These are phyloP conservation scores for Sialia sialis DNA, from an alignment of 2,113 vertebrate species.

Conservation along the genomic window DNA sequence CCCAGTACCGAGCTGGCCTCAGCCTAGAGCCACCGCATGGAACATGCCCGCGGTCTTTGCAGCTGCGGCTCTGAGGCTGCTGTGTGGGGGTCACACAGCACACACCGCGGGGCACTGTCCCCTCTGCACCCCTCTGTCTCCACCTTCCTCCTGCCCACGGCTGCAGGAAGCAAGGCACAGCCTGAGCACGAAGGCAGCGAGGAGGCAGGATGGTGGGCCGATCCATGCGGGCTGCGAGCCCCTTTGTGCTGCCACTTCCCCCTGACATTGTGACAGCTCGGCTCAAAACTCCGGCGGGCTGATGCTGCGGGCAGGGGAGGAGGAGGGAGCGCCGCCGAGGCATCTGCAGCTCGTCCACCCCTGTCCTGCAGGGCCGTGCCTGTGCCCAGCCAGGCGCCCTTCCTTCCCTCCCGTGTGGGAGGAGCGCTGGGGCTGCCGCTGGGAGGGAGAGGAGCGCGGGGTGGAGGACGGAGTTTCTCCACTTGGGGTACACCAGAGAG, in stretches of 20 bases:
- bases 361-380: background rate
- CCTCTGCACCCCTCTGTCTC: background rate
- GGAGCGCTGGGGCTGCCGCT: background rate
- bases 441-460: background rate
- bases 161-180: background rate
- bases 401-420: background rate
- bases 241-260: background rate
- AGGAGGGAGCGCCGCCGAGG: background rate
- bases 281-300: background rate
- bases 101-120: rapidly evolving
- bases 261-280: background rate
- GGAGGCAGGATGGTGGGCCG: background rate
- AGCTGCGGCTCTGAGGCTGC: background rate
- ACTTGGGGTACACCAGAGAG: background rate
- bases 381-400: background rate
- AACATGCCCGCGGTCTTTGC: background rate
- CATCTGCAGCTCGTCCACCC: background rate
- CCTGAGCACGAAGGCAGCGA: background rate
- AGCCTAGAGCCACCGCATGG: background rate
- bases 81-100: background rate
- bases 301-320: background rate
- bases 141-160: background rate
- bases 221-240: background rate
- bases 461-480: background rate
- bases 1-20: background rate